Conservation (phyloP, 2,888 invertebrate genomes). For the Trissolcus japonicus region DNA sequence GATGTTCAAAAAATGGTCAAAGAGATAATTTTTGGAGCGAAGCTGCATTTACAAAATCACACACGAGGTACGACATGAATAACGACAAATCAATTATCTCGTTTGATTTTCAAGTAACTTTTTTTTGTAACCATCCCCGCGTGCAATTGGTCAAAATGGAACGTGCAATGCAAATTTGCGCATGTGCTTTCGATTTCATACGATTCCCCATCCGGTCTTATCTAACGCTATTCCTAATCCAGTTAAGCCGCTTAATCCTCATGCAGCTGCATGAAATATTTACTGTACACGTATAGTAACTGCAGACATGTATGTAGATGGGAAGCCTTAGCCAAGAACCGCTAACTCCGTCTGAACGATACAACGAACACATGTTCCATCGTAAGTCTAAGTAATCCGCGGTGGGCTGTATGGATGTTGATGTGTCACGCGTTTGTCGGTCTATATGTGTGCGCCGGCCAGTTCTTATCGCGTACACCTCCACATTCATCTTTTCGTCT, state of each 20-base stretch:
- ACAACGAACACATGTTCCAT: slow-evolving; percentile 74
- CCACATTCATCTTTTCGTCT: slow-evolving; percentile 42
- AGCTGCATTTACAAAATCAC: no score
- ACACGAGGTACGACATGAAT: no score
- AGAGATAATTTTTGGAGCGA: no score
- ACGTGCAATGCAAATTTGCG: slow-evolving; percentile 21
- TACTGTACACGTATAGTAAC: slow-evolving; percentile 65
- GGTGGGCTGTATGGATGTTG: slow-evolving; percentile 64
- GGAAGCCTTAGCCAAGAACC: slow-evolving; percentile 72
- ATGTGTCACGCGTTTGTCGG: slow-evolving; percentile 33
- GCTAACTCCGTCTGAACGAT: slow-evolving; percentile 71
- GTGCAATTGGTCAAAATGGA: slow-evolving; percentile 23
- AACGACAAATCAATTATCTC: no score
- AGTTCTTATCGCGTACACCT: slow-evolving; percentile 44
- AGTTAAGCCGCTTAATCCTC: slow-evolving; percentile 72
- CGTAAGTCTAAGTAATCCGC: slow-evolving; percentile 72
- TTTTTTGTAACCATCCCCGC: no score
- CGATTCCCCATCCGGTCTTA: slow-evolving; percentile 45
- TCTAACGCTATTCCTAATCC: slow-evolving; percentile 68
- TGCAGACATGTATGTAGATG: slow-evolving; percentile 57
- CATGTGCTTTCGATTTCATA: slow-evolving; percentile 45
- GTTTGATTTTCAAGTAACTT: no score
- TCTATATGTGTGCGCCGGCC: slow-evolving; percentile 23
- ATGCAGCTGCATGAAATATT: slow-evolving; percentile 75
- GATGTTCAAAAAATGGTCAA: no score